phyloP scores from a whole-genome alignment of 2,113 vertebrate species.

The Alouatta palliata region DNA sequence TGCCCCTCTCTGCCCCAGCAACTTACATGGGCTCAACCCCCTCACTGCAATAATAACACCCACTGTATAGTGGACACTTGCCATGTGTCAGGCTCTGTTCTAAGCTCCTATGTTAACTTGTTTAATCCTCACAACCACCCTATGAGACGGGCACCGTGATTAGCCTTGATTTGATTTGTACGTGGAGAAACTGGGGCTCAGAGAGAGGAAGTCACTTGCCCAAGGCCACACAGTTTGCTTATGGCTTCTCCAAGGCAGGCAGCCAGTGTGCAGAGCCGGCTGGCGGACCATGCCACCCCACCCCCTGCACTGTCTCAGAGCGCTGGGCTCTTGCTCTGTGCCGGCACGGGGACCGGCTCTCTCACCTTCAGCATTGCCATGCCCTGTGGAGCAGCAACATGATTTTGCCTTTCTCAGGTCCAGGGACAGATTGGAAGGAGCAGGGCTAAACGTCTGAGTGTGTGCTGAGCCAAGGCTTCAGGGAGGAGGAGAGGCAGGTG shows the following conservation, averaged over 20 bases:
- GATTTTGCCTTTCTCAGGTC: neutral
- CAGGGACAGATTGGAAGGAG: neutral
- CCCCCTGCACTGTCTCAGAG: too few species aligned
- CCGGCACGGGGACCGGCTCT: neutral
- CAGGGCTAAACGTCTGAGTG: neutral
- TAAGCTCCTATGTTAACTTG: neutral
- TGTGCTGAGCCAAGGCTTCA: neutral
- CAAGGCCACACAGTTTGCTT: neutral
- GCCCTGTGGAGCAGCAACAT: neutral
- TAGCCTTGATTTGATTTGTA: neutral
- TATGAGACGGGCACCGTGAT: neutral
- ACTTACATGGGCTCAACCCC: neutral
- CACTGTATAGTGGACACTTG: too few species aligned
- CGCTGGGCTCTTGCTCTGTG: neutral
- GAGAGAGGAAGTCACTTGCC: neutral
- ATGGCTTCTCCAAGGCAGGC: neutral
- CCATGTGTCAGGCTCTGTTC: neutral
- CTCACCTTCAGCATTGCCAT: fast-evolving
- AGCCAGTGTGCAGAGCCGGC: neutral
- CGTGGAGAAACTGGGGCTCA: neutral
- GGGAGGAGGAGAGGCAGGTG: neutral
- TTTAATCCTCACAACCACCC: neutral
- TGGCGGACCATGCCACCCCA: fast-evolving
- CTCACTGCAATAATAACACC: neutral
- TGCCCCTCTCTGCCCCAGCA: neutral